phyloP scores from a whole-genome alignment of 2,113 vertebrate species.

The Redunca redunca region DNA sequence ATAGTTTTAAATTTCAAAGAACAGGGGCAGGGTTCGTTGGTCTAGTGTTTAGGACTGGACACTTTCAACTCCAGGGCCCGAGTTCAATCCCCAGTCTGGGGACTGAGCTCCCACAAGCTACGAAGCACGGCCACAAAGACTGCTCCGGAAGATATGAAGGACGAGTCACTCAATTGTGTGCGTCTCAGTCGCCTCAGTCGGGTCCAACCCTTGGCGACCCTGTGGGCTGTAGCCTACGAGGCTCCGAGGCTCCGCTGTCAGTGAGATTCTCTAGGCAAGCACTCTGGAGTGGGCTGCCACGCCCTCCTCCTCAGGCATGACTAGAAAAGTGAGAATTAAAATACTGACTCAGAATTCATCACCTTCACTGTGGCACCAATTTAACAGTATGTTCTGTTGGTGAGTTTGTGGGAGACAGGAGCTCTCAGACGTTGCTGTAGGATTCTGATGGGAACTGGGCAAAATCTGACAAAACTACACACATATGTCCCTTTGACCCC shows the following conservation, averaged over 20 bases:
- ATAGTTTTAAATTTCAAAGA: background rate
- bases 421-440: background rate
- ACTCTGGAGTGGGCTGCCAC: background rate
- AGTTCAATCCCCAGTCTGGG: background rate
- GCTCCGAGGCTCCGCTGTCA: background rate
- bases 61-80: background rate
- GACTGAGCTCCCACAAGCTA: background rate
- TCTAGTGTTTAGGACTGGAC: background rate
- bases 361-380: too few relatives aligned
- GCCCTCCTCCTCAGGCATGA: background rate
- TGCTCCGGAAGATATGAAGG: background rate
- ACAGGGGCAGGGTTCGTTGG: background rate
- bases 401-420: too few relatives aligned
- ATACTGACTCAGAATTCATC: background rate
- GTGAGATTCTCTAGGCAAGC: background rate
- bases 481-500: rapidly evolving
- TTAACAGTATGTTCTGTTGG: rapidly evolving
- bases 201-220: rapidly evolving
- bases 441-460: too few relatives aligned
- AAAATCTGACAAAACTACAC: background rate
- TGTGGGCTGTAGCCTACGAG: background rate
- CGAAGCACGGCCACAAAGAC: background rate
- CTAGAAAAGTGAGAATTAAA: background rate
- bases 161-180: background rate
- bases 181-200: rapidly evolving